phyloP scores from a whole-genome alignment of 2,888 invertebrate species.

The Amphimallon solstitiale region DNA sequence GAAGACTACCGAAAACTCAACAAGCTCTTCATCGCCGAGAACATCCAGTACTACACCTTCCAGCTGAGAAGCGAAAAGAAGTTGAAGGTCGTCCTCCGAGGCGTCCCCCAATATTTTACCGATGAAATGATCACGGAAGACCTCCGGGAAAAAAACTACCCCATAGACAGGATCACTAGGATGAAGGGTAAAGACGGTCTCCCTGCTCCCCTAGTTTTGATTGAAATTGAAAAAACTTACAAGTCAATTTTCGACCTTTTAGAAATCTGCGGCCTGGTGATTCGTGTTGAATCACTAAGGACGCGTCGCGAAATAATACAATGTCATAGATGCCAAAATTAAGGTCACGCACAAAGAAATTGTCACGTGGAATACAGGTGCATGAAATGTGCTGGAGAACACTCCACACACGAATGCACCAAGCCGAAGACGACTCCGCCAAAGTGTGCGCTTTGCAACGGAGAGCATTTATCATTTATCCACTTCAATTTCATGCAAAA shows the following conservation, averaged over 20 bases:
- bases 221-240: conserved; percentile 55
- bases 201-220: conserved; percentile 50
- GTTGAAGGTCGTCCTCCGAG: too few species aligned
- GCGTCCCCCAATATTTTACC: neutral
- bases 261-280: conserved; percentile 50
- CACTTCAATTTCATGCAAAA: too few species aligned
- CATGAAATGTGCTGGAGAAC: conserved; percentile 19
- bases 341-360: neutral
- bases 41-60: too few species aligned
- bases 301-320: too few species aligned
- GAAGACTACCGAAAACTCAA: too few species aligned
- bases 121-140: neutral
- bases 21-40: too few species aligned
- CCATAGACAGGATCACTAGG: neutral
- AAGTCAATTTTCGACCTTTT: conserved; percentile 45
- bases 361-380: conserved; percentile 3
- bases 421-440: too few species aligned
- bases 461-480: too few species aligned
- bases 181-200: conserved; percentile 34
- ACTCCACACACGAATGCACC: neutral
- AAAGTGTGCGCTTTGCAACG: too few species aligned
- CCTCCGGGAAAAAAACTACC: neutral
- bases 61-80: neutral
- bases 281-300: too few species aligned
- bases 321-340: conserved; percentile 2